Conservation (phyloP, 2,797 vertebrate species). For the Liparis tanakae region DNA sequence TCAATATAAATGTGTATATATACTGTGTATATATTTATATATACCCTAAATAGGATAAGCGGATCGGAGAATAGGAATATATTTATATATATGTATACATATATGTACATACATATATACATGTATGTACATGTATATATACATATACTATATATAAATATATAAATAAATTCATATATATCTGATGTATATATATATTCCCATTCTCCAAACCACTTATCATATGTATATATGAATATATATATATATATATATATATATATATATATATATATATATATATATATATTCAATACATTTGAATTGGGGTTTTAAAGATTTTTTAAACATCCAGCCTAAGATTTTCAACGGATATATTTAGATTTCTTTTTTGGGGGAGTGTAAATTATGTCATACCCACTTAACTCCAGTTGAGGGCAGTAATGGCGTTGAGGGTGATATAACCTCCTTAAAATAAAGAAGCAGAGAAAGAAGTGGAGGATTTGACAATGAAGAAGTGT, state of each 20-base stretch:
- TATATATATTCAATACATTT: not conserved
- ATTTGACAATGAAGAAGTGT: conserved; percentile 12
- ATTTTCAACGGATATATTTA: not conserved
- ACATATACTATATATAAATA: not conserved
- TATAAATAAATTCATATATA: not conserved
- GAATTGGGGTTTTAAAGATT: not conserved
- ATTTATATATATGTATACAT: too few species aligned
- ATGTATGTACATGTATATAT: not conserved
- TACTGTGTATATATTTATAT: too few species aligned
- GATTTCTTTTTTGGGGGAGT: not conserved
- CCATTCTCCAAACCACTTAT: too few species aligned
- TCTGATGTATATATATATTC: not conserved
- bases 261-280: too few species aligned
- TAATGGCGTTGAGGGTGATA: conserved; percentile 10
- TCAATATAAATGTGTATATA: too few species aligned
- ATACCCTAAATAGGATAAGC: too few species aligned
- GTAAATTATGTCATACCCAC: conserved; percentile 14
- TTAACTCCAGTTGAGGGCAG: conserved; percentile 63
- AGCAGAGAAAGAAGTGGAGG: conserved; percentile 27
- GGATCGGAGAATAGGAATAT: not conserved
- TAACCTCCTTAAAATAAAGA: conserved; percentile 12
- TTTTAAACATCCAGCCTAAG: not conserved
- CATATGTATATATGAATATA: not conserved
- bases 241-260: too few species aligned
- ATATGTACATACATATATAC: too few species aligned